Evolutionary conservation across 2,797 vertebrate species (phyloP), one percentile per base, ranked within the genome.

Genomic region (Parauchenoglanis punctatus): DNA sequence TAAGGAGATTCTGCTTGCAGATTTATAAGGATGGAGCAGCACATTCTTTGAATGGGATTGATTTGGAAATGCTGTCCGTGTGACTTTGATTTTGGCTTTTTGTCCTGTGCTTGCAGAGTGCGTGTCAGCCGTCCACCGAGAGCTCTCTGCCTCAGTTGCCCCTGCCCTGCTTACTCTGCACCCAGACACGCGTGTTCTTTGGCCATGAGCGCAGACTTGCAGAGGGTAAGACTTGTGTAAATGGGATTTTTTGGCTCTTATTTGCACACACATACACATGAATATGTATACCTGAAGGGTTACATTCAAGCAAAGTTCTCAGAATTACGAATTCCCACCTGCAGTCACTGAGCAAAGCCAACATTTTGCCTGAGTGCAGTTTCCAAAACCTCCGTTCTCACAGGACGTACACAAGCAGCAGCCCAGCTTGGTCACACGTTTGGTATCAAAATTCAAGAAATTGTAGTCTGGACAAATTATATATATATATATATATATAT

Each of bases 101-200:
- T 70, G 3, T 12, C 90, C 46, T 4, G 89, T 84, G 81, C 56
- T 91, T 88, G 10, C 88, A 99, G 98, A 99, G 94, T 49, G 96
- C 97, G 87, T 94, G 95, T 76, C 96, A 96, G 83, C 89, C 94
- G 0, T 95, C 95, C 56, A 95, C 94, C 76, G 91, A 97, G 46
- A 93, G 91, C 56, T 87, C 93, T 75, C 94, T 98, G 68, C 97
- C 97, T 3, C 96, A 98, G 91, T 97, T 99, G 91, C 98, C 98
- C 59, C 95, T 99, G 78, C 98, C 98, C 0, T 98, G 96, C 87
- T 97, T 99, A 92, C 96, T 97, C 90, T 97, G 96, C 91, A 95
- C 97, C 77, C 96, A 96, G 88, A 99, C 97, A 0, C 95, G 98
- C 0, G 96, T 99, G 86, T 99, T 99, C 94, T 99, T 99, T 40